phyloP scores from a whole-genome alignment of 2,113 vertebrate genomes.

The Promerops cafer region DNA sequence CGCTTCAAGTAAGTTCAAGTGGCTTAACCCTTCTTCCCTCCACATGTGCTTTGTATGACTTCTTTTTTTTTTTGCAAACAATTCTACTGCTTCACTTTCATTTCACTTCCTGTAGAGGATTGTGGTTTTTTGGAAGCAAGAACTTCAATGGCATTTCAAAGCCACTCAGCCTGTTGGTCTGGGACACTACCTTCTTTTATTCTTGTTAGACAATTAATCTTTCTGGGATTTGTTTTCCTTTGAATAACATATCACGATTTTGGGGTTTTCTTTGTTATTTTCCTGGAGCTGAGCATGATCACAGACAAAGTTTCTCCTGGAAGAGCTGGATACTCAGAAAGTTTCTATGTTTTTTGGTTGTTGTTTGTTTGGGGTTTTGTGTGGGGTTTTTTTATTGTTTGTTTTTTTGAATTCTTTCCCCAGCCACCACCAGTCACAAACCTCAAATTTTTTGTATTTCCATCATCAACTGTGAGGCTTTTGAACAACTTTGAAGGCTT shows the following conservation, averaged over 20 bases:
- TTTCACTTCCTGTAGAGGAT: not conserved
- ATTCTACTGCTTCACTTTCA: not conserved
- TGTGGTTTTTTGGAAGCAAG: not conserved
- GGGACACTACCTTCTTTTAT: not conserved
- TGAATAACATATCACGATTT: not conserved
- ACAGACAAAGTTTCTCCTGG: no score
- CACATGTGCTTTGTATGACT: not conserved
- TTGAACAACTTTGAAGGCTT: not conserved
- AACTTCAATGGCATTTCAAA: not conserved
- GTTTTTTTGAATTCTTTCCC: not conserved
- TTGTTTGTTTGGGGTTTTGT: not conserved
- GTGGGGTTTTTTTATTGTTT: not conserved
- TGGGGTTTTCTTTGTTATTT: not conserved
- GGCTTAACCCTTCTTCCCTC: not conserved
- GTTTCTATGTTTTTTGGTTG: accelerated
- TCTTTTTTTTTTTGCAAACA: not conserved
- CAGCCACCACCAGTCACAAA: not conserved
- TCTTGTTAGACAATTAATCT: not conserved
- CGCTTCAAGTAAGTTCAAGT: not conserved
- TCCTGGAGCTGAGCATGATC: not conserved
- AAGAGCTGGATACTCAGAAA: not conserved
- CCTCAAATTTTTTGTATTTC: not conserved
- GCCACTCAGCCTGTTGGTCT: not conserved
- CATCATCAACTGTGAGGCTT: not conserved
- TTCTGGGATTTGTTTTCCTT: not conserved